Evolutionary conservation across 2,113 vertebrate genomes (phyloP), one percentile per base, ranked within the genome.

Genomic region (Burhinus oedicnemus): DNA sequence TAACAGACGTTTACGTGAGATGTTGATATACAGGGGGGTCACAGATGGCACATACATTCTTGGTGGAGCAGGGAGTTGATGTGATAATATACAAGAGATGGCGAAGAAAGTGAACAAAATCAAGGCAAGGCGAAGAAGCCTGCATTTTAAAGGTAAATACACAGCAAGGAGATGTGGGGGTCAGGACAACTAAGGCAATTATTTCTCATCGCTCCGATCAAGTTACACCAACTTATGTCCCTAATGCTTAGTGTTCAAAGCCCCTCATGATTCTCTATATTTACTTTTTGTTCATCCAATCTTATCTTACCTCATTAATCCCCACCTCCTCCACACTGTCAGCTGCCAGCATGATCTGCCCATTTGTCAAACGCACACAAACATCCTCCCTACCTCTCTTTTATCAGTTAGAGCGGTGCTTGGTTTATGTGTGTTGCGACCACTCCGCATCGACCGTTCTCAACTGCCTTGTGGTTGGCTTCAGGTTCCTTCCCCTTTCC

Each of bases 391-490:
- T 22, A 65, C 75, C 62, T 51, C 82, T 45, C 27, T 52, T 27
- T n/a, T 57, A 81, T 71, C 69, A 79, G 20, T 16, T 6, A 17
- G 4, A 52, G 90, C 80, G 68, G 45, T 1, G 12, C 17, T 54
- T 9, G 6, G 6, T n/a, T 30, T 42, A 42, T 8, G 29, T 1
- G 12, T 9, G 2, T 17, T 6, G 4, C 6, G 69, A 54, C 25
- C 8, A 2, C 32, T 32, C 40, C 2, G 0, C 7, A 44, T 15
- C 3, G 1, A 60, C 44, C 1, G 0, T 12, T 93, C 54, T 82
- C 82, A 93, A 1, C 81, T 8, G 70, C 64, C 15, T 26, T 25
- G 83, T 8, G 72, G 60, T 83, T 8, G 23, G 19, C 51, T 86
- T n/a, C 49, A 23, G 40, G 49, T 36, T 96, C 76, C 58, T 90